A percentile compares a stretch with the other conserved stretches of the same genome.
phyloP scores from a whole-genome alignment of 2,888 invertebrate genomes.

The Proisotoma minuta region DNA sequence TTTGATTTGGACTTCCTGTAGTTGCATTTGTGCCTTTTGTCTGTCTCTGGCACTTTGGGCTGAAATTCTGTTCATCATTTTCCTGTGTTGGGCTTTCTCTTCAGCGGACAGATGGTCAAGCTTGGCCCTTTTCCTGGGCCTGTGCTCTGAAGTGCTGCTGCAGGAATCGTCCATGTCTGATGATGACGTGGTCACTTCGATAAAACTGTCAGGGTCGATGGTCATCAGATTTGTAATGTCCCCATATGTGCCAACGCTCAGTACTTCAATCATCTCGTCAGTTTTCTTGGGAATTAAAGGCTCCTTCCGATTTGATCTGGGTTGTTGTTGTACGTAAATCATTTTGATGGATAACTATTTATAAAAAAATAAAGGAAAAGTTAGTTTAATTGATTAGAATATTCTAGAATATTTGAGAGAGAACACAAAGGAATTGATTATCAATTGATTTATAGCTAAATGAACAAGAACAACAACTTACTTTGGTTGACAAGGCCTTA shows the following conservation, averaged over 20 bases:
- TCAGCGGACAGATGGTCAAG: conserved; percentile 44
- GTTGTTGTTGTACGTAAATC: conserved; percentile 33
- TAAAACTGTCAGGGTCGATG: conserved; percentile 28
- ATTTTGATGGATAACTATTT: conserved; percentile 9
- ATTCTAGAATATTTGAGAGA: too few species aligned
- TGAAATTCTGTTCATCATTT: conserved; percentile 47
- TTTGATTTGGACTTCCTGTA: conserved; percentile 41
- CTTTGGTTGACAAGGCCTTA: too few species aligned
- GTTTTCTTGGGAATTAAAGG: conserved; percentile 36
- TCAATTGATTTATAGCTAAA: too few species aligned
- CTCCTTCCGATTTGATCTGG: conserved; percentile 36
- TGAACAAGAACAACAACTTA: too few species aligned
- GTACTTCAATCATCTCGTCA: conserved; percentile 31
- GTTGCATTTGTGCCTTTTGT: conserved; percentile 43
- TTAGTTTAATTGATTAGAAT: not conserved
- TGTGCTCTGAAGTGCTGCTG: conserved; percentile 10
- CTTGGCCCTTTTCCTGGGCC: conserved; percentile 45
- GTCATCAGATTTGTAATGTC: conserved; percentile 35
- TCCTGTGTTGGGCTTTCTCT: conserved; percentile 45
- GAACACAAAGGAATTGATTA: too few species aligned
- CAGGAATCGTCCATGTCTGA: not conserved
- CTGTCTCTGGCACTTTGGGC: conserved; percentile 47
- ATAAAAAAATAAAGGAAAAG: not conserved
- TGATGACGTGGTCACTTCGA: conserved; percentile 31
- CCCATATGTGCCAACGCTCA: conserved; percentile 36